phyloP scores from a whole-genome alignment of 2,888 invertebrate species.

The Brachypalpus laphriformis region DNA sequence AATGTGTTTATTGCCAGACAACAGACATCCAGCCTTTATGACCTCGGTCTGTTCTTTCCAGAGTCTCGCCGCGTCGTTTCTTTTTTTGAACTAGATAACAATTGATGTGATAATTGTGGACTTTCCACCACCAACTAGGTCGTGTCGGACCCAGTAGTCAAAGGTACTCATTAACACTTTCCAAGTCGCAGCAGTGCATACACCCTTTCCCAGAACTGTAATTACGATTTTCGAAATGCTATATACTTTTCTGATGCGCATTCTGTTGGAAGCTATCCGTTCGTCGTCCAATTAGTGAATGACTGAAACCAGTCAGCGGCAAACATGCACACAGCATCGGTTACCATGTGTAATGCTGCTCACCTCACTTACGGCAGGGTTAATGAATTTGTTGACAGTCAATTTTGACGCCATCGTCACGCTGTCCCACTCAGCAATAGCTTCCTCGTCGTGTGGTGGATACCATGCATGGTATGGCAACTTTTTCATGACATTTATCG shows the following conservation, averaged over 20 bases:
- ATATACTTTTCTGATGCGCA: conserved; percentile 20
- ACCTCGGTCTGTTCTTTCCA: conserved; percentile 3
- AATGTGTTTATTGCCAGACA: conserved; percentile 52
- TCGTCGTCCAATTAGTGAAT: conserved; percentile 64
- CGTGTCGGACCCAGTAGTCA: conserved; percentile 46
- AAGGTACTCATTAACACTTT: conserved; percentile 67
- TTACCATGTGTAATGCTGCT: conserved; percentile 6
- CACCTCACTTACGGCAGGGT: conserved; percentile 61
- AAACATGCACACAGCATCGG: conserved; percentile 51
- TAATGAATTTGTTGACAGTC: conserved; percentile 73
- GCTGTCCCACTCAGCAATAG: conserved; percentile 36
- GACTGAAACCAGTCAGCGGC: conserved; percentile 52
- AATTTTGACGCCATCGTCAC: conserved; percentile 73
- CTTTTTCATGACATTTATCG: conserved; percentile 66
- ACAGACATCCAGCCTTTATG: conserved; percentile 53
- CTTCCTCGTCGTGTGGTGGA: conserved; percentile 24
- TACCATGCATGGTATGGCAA: conserved; percentile 30
- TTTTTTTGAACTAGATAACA: conserved; percentile 54
- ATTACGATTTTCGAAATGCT: conserved; percentile 58
- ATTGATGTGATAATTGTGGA: conserved; percentile 67
- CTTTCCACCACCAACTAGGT: conserved; percentile 35
- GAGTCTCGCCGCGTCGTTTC: not conserved
- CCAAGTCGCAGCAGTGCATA: conserved; percentile 23
- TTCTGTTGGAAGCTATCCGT: conserved; percentile 38
- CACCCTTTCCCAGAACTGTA: conserved; percentile 47